Conservation (phyloP, 2,113 vertebrate species). For the Austrofundulus limnaeus region DNA sequence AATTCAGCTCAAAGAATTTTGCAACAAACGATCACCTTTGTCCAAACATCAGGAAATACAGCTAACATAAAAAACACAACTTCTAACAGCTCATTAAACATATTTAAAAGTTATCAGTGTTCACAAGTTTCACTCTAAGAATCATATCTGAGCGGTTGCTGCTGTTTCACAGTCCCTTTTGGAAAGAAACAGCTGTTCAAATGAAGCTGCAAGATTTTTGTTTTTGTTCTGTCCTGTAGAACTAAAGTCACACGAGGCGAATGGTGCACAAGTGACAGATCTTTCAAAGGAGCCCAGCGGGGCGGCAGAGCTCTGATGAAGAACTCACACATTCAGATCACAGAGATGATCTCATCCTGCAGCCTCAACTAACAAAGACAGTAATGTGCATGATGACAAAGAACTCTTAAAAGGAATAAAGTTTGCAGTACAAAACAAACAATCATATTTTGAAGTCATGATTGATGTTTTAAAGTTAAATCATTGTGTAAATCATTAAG, state of each 20-base stretch:
- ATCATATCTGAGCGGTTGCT: background rate
- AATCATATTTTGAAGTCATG: too few species aligned
- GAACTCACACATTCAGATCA: background rate
- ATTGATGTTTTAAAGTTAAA: too few species aligned
- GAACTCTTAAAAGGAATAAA: too few species aligned
- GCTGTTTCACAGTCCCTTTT: background rate
- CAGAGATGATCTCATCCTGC: background rate
- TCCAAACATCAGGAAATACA: too few species aligned
- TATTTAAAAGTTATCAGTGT: background rate
- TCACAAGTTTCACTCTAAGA: background rate
- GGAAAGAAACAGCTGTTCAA: background rate
- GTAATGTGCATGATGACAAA: too few species aligned
- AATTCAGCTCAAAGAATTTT: too few species aligned
- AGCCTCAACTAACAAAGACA: background rate
- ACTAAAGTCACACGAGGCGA: background rate
- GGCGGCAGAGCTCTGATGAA: background rate
- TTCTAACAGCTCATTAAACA: background rate
- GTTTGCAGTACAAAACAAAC: too few species aligned
- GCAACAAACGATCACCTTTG: too few species aligned
- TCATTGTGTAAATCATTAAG: too few species aligned
- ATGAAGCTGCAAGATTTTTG: background rate
- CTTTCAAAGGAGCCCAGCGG: background rate
- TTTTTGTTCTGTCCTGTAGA: background rate
- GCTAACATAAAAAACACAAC: background rate
- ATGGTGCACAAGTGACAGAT: background rate